Base-by-base conservation (phyloP, 2,888 invertebrate species). In the Reticulitermes lucifugus region DNA sequence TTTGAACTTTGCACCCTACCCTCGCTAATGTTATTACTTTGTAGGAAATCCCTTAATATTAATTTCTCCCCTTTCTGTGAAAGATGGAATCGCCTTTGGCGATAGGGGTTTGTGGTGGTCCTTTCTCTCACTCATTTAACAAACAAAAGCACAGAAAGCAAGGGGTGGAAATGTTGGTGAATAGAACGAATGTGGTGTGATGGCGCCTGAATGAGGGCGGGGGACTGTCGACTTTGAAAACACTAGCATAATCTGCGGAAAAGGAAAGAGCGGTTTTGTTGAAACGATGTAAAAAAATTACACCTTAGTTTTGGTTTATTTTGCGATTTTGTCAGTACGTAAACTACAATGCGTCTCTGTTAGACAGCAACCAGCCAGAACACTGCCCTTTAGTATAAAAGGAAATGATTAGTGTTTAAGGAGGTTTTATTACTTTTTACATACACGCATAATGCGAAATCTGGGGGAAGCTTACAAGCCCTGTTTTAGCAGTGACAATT, bases 1-100 rank as follows among this genome's bases (percentile, higher is more conserved):
- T 81, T 81, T 81, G 81, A 81, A 81, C 81, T 81, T 81, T 65
- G 29, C 81, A 59, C 65, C 65, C 81, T n/a, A 25, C 46, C 41
- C 81, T 18, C 35, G 70, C 81, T 81, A 81, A 81, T 81, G 46
- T 81, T 81, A 81, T 81, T 81, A 81, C 81, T 70, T 81, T 65
- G 81, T 25, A 81, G 81, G 81, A 81, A 81, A 81, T 81, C 81
- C 81, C 81, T 81, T 81, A 81, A 81, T 81, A 81, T 81, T 81
- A 65, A 81, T 81, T 81, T 81, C 81, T 41, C 81, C 65, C 81
- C 55, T 81, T 81, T 70, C 81, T 81, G 70, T 81, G 70, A 81
- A 81, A 81, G 81, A 81, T 81, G 81, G 81, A 81, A 81, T 70
- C 43, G 81, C 81, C 81, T 81, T 81, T 81, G 55, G 81, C 81